Conservation (phyloP, 2,113 vertebrate genomes). For the Phylloscopus whistleri region DNA sequence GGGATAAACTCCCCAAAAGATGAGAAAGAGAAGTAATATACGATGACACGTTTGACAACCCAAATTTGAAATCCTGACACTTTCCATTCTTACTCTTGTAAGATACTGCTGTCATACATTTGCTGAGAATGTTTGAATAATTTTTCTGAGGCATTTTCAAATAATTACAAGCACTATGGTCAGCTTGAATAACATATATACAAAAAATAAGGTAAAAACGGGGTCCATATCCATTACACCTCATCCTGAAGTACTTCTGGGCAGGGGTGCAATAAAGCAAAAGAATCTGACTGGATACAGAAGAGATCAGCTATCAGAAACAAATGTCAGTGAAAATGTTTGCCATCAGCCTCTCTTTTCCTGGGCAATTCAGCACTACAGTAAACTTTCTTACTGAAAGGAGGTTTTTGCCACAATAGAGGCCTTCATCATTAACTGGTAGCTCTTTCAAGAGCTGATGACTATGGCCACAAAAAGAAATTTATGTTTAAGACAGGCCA, state of each 20-base stretch:
- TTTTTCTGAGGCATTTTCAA: neutral
- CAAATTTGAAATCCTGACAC: neutral
- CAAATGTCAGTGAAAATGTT: neutral
- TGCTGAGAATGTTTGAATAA: neutral
- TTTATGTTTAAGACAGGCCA: neutral
- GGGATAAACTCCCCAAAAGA: neutral
- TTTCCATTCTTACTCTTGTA: neutral
- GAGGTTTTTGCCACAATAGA: neutral
- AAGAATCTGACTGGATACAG: neutral
- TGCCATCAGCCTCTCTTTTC: neutral
- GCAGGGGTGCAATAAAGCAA: neutral
- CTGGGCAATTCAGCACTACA: neutral
- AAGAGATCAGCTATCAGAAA: neutral
- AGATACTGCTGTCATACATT: neutral
- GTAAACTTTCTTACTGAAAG: neutral
- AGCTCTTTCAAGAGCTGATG: neutral
- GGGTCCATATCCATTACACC: neutral
- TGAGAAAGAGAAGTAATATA: neutral
- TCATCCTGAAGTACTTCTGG: neutral
- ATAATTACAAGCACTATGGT: neutral
- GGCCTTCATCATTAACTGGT: neutral
- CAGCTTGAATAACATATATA: neutral
- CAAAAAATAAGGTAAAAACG: neutral
- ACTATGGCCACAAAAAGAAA: neutral
- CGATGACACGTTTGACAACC: accelerated